These are phyloP conservation scores for Cottus gobio DNA, from an alignment of 2,113 vertebrate genomes.

Conservation along the genomic window DNA sequence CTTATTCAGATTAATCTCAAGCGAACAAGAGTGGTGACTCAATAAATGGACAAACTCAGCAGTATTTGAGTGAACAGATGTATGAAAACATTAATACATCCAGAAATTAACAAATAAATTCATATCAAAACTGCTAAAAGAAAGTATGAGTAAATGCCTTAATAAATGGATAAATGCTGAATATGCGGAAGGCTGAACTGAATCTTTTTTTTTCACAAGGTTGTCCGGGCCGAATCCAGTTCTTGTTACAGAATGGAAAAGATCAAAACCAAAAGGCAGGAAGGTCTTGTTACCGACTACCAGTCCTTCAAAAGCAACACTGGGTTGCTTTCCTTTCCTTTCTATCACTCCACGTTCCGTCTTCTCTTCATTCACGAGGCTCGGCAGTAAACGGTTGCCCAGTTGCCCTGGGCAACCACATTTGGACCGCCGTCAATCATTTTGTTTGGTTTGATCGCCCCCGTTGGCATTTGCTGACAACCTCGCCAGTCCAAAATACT, in stretches of 20 bases:
- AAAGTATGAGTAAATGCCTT: neutral
- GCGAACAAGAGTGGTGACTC: neutral
- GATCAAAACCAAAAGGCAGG: conserved; percentile 44
- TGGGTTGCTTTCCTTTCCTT: conserved; percentile 4
- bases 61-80: neutral
- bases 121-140: neutral
- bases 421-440: conserved; percentile 41
- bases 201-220: conserved; percentile 14
- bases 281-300: conserved; percentile 23
- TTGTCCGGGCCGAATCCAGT: conserved; percentile 35
- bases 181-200: neutral
- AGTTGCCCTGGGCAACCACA: conserved; percentile 39
- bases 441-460: conserved; percentile 44
- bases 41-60: neutral
- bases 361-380: conserved; percentile 25
- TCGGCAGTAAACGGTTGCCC: conserved; percentile 11
- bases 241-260: conserved; percentile 27
- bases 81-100: neutral
- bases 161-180: neutral
- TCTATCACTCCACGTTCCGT: conserved; percentile 19
- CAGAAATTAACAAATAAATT: neutral
- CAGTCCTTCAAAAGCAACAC: conserved; percentile 37
- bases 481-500: conserved; percentile 8
- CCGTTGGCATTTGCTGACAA: conserved; percentile 15
- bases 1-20: neutral